Conservation (phyloP, 2,113 vertebrate genomes). For the Bubo blakistoni region DNA sequence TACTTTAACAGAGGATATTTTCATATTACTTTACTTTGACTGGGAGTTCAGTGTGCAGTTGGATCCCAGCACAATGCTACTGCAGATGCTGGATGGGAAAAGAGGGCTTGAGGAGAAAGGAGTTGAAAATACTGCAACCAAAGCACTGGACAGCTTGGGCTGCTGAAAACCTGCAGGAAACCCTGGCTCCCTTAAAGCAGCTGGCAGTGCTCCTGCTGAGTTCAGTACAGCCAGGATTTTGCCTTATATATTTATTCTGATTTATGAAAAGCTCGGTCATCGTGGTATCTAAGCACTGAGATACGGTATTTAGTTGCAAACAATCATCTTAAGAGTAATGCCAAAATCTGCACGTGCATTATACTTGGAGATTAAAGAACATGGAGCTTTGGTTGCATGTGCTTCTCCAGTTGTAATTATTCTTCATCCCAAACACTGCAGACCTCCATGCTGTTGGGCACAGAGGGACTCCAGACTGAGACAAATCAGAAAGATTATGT, state of each 20-base stretch:
- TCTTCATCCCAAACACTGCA: conserved; percentile 42
- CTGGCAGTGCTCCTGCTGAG: not conserved
- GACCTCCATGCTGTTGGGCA: conserved; percentile 13
- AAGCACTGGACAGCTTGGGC: not conserved
- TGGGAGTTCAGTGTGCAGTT: not conserved
- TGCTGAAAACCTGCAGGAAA: conserved; percentile 5
- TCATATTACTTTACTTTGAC: not conserved
- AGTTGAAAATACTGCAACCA: conserved; percentile 49
- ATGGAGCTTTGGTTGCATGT: not conserved
- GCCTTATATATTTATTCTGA: conserved; percentile 28
- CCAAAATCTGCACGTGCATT: conserved; percentile 55
- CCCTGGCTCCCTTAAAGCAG: not conserved
- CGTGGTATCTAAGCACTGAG: conserved; percentile 31
- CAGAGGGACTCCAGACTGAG: conserved; percentile 57
- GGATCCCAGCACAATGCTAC: not conserved
- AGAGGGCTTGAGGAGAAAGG: conserved; percentile 34
- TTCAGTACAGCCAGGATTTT: not conserved
- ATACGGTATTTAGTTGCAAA: conserved; percentile 70
- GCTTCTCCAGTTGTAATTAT: conserved; percentile 41
- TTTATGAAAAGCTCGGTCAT: conserved; percentile 39
- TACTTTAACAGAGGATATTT: not conserved
- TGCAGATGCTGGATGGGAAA: conserved; percentile 23
- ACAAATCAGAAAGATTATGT: conserved; percentile 69
- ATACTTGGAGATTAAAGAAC: conserved; percentile 55
- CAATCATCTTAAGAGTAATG: conserved; percentile 68